These are phyloP conservation scores for Pseudonaja textilis DNA, from an alignment of 2,113 vertebrate species.

Conservation along the genomic window DNA sequence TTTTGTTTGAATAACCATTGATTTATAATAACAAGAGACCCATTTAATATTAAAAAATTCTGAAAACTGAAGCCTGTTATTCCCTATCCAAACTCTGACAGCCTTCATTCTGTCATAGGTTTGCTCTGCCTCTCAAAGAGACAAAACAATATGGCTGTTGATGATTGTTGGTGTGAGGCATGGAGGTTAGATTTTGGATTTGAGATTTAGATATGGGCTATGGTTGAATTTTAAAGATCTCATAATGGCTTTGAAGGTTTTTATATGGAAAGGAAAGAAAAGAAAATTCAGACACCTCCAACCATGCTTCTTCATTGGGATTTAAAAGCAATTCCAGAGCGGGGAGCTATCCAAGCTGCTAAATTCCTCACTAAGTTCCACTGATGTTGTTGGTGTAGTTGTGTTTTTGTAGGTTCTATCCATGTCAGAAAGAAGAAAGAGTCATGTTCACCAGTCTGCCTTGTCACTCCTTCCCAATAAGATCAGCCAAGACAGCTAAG, in stretches of 20 bases:
- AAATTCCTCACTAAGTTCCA: neutral
- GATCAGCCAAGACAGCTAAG: neutral
- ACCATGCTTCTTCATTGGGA: neutral
- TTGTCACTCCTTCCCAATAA: neutral
- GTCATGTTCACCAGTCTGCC: neutral
- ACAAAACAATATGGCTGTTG: neutral
- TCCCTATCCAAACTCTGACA: neutral
- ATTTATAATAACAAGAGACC: neutral
- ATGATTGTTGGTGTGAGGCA: neutral
- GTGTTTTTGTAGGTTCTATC: neutral
- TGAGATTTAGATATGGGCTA: neutral
- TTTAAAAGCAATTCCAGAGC: neutral
- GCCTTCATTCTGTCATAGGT: neutral
- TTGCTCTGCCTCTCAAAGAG: neutral
- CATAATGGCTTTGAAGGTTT: neutral
- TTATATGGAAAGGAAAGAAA: neutral
- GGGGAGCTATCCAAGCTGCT: neutral
- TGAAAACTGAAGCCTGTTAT: neutral
- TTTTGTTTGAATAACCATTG: neutral
- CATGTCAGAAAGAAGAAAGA: neutral
- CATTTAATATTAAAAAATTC: neutral
- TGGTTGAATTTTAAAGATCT: neutral
- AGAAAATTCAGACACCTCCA: neutral
- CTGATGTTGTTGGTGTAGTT: neutral
- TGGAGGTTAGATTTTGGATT: neutral